Conservation (phyloP, 2,888 invertebrate species). For the Oscheius sp. region DNA sequence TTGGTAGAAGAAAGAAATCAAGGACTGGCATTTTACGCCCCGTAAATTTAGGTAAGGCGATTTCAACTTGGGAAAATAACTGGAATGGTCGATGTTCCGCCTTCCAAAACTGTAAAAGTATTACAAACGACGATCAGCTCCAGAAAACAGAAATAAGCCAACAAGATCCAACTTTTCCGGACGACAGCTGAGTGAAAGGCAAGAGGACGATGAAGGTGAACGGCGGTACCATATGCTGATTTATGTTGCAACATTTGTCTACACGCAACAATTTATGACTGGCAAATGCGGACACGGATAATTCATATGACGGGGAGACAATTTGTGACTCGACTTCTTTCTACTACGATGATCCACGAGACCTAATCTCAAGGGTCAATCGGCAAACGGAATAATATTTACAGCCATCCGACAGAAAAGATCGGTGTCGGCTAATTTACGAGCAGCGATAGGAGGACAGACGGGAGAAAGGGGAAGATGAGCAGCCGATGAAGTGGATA, state of each 20-base stretch:
- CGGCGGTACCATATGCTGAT: conserved; percentile 39
- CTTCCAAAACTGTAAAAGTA: too few species aligned
- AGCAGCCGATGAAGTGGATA: conserved; percentile 23
- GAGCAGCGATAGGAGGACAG: not conserved
- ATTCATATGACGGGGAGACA: conserved; percentile 13
- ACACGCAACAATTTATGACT: conserved; percentile 39
- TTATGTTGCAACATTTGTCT: conserved; percentile 42
- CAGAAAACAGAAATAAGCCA: not conserved
- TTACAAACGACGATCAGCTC: not conserved
- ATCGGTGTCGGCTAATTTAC: conserved; percentile 14
- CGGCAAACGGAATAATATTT: conserved; percentile 21
- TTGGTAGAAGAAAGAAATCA: too few species aligned
- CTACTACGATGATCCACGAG: not conserved
- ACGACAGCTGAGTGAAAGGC: conserved; percentile 21
- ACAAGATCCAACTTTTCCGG: not conserved
- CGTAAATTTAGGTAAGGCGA: too few species aligned
- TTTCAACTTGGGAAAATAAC: too few species aligned
- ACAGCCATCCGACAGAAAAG: conserved; percentile 8
- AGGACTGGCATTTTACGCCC: too few species aligned
- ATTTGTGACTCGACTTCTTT: not conserved
- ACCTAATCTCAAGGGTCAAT: conserved; percentile 8
- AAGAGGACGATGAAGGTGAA: conserved; percentile 1
- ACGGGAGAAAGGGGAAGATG: not conserved
- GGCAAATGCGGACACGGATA: not conserved
- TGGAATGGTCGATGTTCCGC: too few species aligned